Conservation (phyloP, 1,140 invertebrate genomes). For the Bombus breviceps region DNA sequence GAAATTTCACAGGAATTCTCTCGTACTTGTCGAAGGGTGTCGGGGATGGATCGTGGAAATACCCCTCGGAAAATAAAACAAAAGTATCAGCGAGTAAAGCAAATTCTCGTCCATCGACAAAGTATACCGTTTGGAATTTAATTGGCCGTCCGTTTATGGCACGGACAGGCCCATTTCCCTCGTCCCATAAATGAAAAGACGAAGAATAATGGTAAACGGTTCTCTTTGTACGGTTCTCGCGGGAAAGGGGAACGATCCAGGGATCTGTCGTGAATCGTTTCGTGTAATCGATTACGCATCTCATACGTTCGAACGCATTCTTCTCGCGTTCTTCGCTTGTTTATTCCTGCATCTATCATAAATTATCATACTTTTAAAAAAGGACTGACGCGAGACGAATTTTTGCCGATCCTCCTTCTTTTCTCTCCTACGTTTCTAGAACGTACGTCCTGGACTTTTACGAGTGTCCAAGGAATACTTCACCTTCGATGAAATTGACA, state of each 20-base stretch:
- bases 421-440: neutral
- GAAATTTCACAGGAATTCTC: too few relatives aligned
- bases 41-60: too few relatives aligned
- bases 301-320: constrained; percentile 36
- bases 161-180: too few relatives aligned
- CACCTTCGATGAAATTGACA: neutral
- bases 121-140: too few relatives aligned
- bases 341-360: constrained; percentile 54
- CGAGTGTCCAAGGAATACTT: neutral
- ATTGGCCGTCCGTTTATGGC: too few relatives aligned
- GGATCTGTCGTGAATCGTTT: constrained; percentile 24
- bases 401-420: neutral
- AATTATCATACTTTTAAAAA: constrained; percentile 61
- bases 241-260: neutral
- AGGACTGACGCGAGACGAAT: constrained; percentile 49
- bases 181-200: too few relatives aligned
- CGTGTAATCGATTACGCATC: constrained; percentile 61
- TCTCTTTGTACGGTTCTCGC: neutral
- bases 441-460: neutral
- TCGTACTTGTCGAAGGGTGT: too few relatives aligned
- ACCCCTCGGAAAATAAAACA: too few relatives aligned
- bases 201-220: neutral
- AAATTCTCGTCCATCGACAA: too few relatives aligned
- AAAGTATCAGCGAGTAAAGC: too few relatives aligned
- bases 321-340: constrained; percentile 33